These are phyloP conservation scores for Nothocercus julius DNA, from an alignment of 2,113 vertebrate species.

Conservation along the genomic window DNA sequence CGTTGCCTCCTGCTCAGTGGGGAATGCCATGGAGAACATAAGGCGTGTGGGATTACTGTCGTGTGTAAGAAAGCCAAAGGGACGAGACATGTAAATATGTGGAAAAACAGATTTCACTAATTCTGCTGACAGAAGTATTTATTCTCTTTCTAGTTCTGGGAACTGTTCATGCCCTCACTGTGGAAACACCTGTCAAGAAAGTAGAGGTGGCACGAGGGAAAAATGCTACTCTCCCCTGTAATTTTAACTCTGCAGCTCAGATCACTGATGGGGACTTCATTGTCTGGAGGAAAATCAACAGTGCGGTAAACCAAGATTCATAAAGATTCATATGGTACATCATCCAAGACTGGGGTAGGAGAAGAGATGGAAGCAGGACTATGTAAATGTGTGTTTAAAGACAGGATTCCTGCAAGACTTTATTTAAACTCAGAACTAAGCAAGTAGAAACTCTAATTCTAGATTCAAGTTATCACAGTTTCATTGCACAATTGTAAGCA, in stretches of 20 bases:
- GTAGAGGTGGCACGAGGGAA: constrained; percentile 76
- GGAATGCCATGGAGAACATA: neutral
- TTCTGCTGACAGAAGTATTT: neutral
- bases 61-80: neutral
- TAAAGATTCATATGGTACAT: neutral
- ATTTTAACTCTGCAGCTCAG: constrained; percentile 35
- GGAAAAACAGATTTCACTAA: neutral
- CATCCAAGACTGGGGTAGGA: neutral
- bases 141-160: constrained; percentile 75
- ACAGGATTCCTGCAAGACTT: neutral
- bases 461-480: neutral
- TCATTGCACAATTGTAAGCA: neutral
- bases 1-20: neutral
- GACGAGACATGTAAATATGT: neutral
- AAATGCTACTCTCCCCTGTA: constrained; percentile 75
- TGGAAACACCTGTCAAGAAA: constrained; percentile 64
- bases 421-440: neutral
- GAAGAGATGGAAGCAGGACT: neutral
- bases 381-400: neutral
- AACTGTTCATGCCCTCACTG: constrained; percentile 67
- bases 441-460: neutral
- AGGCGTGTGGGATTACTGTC: neutral
- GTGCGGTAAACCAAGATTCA: neutral
- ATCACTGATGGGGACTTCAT: neutral
- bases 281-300: constrained; percentile 67